Base-by-base conservation (phyloP, 2,113 vertebrate species). In the Hydrolagus affinis region DNA sequence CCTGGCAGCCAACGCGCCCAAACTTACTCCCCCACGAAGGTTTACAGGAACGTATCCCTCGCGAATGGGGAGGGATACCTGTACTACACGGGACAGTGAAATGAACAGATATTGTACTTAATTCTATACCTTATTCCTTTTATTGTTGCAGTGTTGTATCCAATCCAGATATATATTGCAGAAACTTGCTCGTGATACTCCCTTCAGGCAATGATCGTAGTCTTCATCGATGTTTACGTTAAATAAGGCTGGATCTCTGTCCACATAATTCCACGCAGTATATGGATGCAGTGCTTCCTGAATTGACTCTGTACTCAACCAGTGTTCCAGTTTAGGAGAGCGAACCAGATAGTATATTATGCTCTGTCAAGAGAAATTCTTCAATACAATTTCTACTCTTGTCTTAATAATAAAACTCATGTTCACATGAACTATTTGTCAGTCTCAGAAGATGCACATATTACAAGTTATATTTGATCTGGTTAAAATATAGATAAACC, bases 251-350 rank as follows among this genome's bases (percentile, higher is more conserved):
- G 96, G 95, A 92, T 99, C 98, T 0, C 96, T 95, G 87, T 98
- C 98, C 17, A 99, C 96, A 86, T 99, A 95, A 90, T 99, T 96
- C 97, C 98, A 99, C 90, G 97, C 97, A 76, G 95, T 95, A 85
- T 96, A 99, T n/a, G 94, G 93, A 91, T 96, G 95, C 86, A 99
- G 91, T 8, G 94, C 93, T 90, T 96, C 95, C 70, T 95, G 93
- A 15, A 97, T 92, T 14, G 93, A 86, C 85, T 93, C 92, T 0
- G 97, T 95, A 89, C 94, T 95, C 85, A 98, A 90, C 98, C 98
- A 99, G 2, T 94, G 89, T 69, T 91, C 88, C 86, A 99, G 92
- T 89, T 98, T 98, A 15, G 96, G 94, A n/a, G 96, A 98, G 28
- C 92, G 93, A 85, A 95, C 92, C 92, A 96, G 93, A 87, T 95